A percentile compares a stretch with the other conserved stretches of the same genome.
Evolutionary conservation across 2,797 vertebrate species (phyloP).

Genomic region (Synanceia verrucosa): DNA sequence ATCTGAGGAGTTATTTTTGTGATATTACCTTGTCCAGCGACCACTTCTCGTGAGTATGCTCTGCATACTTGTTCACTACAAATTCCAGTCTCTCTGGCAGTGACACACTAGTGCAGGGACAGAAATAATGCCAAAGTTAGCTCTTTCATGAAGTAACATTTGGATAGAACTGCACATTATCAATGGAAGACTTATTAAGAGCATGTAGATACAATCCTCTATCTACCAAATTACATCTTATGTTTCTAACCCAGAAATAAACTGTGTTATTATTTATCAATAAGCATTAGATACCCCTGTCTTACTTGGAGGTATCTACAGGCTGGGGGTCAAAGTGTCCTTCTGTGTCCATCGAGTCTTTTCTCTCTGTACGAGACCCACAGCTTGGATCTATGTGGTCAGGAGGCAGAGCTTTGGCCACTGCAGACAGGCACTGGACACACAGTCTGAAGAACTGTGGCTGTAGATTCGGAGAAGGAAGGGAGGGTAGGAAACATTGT

Average conservation of each 20-base stretch:
- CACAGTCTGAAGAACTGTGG: constrained; percentile 88
- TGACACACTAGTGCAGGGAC: constrained; percentile 79
- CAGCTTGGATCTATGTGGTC: constrained; percentile 90
- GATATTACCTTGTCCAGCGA: constrained; percentile 93
- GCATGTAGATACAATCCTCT: not conserved
- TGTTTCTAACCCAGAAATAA: not conserved
- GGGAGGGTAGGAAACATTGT: not conserved
- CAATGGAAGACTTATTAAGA: not conserved
- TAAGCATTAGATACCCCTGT: constrained; percentile 5
- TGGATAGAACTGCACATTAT: not conserved
- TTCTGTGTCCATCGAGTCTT: constrained; percentile 86
- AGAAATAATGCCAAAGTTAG: constrained; percentile 15
- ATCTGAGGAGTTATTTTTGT: constrained; percentile 16
- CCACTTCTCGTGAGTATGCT: constrained; percentile 97
- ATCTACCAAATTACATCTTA: not conserved
- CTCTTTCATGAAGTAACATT: not conserved
- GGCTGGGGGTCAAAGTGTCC: constrained; percentile 92
- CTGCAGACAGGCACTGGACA: constrained; percentile 88
- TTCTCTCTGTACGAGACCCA: constrained; percentile 84
- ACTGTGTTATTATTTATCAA: not conserved
- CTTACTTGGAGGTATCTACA: constrained; percentile 91
- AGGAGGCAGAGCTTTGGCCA: constrained; percentile 91
- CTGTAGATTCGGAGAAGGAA: constrained; percentile 66
- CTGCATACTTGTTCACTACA: constrained; percentile 95
- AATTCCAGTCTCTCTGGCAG: constrained; percentile 92